These are phyloP conservation scores for Antennarius striatus DNA, from an alignment of 2,113 vertebrate species.

Conservation along the genomic window DNA sequence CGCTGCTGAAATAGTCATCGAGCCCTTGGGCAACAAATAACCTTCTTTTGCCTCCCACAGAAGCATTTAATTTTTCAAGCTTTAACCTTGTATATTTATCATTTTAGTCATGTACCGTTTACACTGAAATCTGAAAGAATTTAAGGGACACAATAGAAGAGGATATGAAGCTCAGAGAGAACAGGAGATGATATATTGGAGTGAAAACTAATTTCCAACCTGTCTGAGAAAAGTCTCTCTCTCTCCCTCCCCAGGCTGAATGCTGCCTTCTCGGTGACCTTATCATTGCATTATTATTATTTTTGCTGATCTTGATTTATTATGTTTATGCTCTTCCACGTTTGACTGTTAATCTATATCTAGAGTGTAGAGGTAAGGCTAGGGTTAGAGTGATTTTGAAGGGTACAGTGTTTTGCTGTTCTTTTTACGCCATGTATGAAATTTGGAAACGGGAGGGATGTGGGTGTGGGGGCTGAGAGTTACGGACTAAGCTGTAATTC, in stretches of 20 bases:
- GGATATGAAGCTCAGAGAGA: constrained; percentile 65
- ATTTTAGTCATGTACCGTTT: constrained; percentile 75
- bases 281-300: constrained; percentile 72
- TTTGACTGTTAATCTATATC: constrained; percentile 57
- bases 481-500: constrained; percentile 19
- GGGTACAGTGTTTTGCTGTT: constrained; percentile 26
- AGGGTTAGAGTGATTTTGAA: constrained; percentile 47
- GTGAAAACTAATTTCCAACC: constrained; percentile 79
- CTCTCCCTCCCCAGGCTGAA: constrained; percentile 45
- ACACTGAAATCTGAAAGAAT: constrained; percentile 60
- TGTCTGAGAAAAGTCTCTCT: constrained; percentile 65
- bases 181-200: constrained; percentile 77
- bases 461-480: constrained; percentile 22
- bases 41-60: constrained; percentile 48
- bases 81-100: constrained; percentile 73
- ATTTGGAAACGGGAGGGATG: constrained; percentile 16
- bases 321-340: constrained; percentile 67
- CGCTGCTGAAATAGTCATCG: constrained; percentile 55
- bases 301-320: constrained; percentile 75
- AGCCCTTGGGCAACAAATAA: constrained; percentile 60
- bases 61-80: constrained; percentile 68
- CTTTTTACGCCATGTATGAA: constrained; percentile 3
- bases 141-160: constrained; percentile 56
- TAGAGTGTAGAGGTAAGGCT: constrained; percentile 25
- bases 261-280: constrained; percentile 67